These are phyloP conservation scores for Eucera pruinosa DNA, from an alignment of 2,888 invertebrate species.

Conservation along the genomic window DNA sequence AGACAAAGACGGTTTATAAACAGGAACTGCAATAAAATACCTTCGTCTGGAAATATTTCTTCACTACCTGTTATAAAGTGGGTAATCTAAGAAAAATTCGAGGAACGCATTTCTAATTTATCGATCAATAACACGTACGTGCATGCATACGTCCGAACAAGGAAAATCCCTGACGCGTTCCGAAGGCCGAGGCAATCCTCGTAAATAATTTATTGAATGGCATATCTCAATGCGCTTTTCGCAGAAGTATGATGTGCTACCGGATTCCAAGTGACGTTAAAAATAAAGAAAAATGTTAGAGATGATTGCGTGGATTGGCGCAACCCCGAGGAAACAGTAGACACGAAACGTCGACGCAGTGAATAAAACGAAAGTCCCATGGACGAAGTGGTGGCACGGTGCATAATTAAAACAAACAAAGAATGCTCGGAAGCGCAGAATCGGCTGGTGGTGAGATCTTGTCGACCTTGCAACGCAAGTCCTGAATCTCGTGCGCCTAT, in stretches of 20 bases:
- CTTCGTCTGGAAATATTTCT: background rate
- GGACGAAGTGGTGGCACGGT: constrained; percentile 30
- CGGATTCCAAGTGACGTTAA: constrained; percentile 32
- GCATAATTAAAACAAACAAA: constrained; percentile 79
- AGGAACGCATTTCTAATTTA: constrained; percentile 5
- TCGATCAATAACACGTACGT: background rate
- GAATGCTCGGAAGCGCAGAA: constrained; percentile 67
- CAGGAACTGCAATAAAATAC: background rate
- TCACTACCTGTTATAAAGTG: background rate
- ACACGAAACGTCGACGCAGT: constrained; percentile 20
- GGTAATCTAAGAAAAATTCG: background rate
- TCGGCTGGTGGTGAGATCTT: constrained; percentile 54
- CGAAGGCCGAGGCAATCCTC: constrained; percentile 39
- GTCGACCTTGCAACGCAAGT: constrained; percentile 68
- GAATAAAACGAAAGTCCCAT: constrained; percentile 17
- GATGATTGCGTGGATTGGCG: background rate
- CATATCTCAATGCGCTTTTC: constrained; percentile 13
- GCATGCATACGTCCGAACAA: constrained; percentile 3
- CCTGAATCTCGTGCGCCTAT: constrained; percentile 45
- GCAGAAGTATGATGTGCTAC: constrained; percentile 22
- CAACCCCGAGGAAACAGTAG: constrained; percentile 1
- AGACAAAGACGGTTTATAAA: too few relatives aligned
- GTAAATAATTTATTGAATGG: constrained; percentile 59
- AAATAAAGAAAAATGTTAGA: background rate
- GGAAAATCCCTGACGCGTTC: constrained; percentile 34